phyloP scores from a whole-genome alignment of 2,113 vertebrate genomes.

The Sylvia atricapilla region DNA sequence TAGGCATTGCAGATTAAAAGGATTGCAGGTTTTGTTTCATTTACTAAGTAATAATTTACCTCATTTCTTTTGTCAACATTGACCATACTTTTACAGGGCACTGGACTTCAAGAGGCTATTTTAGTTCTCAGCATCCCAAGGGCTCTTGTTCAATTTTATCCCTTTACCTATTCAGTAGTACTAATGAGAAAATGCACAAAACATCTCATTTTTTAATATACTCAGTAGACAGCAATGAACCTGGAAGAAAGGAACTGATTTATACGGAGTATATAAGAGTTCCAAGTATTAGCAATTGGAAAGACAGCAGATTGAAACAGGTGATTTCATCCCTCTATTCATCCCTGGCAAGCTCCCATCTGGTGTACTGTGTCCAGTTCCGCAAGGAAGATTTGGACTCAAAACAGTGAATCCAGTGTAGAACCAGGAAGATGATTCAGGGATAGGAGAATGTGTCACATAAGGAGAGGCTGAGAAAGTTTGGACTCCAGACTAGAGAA shows the following conservation, averaged over 20 bases:
- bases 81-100: neutral
- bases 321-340: neutral
- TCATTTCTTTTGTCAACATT: neutral
- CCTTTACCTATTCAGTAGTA: neutral
- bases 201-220: neutral
- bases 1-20: neutral
- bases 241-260: neutral
- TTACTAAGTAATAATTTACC: neutral
- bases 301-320: neutral
- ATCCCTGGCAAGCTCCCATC: neutral
- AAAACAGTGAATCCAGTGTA: neutral
- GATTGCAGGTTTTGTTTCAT: neutral
- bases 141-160: neutral
- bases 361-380: neutral
- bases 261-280: neutral
- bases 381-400: neutral
- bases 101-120: neutral
- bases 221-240: neutral
- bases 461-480: neutral
- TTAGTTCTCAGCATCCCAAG: neutral
- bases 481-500: neutral
- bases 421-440: neutral
- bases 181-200: neutral
- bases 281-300: neutral
- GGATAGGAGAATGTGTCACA: neutral